A percentile compares a stretch with the other conserved stretches of the same genome.
phyloP scores from a whole-genome alignment of 2,797 vertebrate species.

The Synanceia verrucosa region DNA sequence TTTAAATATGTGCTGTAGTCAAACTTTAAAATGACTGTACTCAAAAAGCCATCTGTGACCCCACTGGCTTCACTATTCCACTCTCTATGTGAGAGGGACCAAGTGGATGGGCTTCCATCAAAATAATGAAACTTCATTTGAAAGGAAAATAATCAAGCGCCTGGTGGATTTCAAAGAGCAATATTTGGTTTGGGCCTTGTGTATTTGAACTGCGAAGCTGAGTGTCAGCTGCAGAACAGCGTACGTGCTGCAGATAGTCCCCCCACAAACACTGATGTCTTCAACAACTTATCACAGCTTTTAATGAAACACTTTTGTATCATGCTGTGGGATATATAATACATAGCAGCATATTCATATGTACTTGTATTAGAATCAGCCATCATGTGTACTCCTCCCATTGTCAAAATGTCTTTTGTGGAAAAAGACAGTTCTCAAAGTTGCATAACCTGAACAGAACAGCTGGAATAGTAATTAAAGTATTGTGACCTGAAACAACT shows the following conservation, averaged over 20 bases:
- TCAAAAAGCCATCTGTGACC: conserved; percentile 9
- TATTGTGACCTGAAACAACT: background rate
- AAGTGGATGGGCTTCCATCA: conserved; percentile 38
- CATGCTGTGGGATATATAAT: background rate
- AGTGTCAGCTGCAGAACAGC: conserved; percentile 45
- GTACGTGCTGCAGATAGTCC: conserved; percentile 24
- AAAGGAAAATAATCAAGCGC: conserved; percentile 79
- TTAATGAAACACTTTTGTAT: background rate
- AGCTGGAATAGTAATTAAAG: background rate
- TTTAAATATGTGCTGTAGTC: background rate
- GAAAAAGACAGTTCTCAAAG: background rate
- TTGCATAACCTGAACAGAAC: background rate
- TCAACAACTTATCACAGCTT: background rate
- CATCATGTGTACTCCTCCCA: background rate
- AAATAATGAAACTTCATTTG: conserved; percentile 69
- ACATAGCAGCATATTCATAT: background rate
- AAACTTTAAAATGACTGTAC: background rate
- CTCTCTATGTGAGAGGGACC: conserved; percentile 49
- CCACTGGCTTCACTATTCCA: conserved; percentile 30
- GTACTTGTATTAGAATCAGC: too few species aligned
- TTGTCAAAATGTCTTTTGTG: background rate
- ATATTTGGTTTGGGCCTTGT: conserved; percentile 75
- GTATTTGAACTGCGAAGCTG: conserved; percentile 54
- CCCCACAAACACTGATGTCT: conserved; percentile 4
- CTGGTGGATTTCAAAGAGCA: conserved; percentile 64